Evolutionary conservation across 2,888 invertebrate species (phyloP), one percentile per base, ranked within the genome.

Genomic region (Synanthedon tipuliformis): DNA sequence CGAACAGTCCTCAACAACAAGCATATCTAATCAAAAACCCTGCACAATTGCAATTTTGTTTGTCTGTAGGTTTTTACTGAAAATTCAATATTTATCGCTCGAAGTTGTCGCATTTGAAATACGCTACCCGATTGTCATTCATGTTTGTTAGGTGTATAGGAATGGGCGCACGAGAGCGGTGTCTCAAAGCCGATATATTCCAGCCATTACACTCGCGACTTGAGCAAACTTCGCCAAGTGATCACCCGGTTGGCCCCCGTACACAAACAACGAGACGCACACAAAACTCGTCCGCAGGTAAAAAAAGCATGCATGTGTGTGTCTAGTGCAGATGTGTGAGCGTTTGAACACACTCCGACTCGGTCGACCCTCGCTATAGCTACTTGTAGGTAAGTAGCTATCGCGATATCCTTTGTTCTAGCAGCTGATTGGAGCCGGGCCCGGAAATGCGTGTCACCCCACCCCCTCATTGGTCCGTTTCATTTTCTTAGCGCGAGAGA

Each of bases 401-500:
- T 81, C 83, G 78, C 80, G 75, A 76, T 73, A 34, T 84, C 88
- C 81, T 84, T 88, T 88, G 88, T 88, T 88, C 88, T 88, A 88
- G 84, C 86, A 88, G 88, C 88, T 88, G 88, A 88, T 88, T 88
- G 88, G 88, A 88, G 86, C 81, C 79, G 81, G 78, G 83, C 75
- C 85, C 84, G 87, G 88, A 87, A 86, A 85, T 88, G 88, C 87
- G 88, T 88, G 81, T 84, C 85, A 85, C 84, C 83, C 84, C 86
- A 79, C 87, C 87, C 87, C 84, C 84, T 82, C 85, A 88, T 88
- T 88, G 88, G 88, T 87, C 84, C 83, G 86, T 75, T 85, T 83
- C 84, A 81, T 87, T 86, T 87, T 87, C 86, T 87, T 86, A 87
- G 87, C 81, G 81, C 61, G 85, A 87, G 76, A 73, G 88, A 78